Conservation (phyloP, 2,113 vertebrate species). For the Camelus dromedarius region DNA sequence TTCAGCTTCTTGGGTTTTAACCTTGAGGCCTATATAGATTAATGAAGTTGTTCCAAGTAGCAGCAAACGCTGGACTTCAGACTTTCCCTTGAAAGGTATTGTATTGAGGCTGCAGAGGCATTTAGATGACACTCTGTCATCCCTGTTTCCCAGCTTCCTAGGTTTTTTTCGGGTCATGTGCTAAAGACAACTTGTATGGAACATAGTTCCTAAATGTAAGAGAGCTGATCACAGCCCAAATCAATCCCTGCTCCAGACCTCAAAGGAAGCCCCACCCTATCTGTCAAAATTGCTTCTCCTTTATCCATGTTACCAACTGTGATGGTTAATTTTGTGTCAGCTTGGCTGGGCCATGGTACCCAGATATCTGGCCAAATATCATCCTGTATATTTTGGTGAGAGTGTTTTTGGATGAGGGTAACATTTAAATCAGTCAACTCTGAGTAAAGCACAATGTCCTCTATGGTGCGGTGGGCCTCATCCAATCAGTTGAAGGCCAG, state of each 20-base stretch:
- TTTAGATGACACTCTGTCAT: neutral
- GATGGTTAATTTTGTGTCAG: neutral
- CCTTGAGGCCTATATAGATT: neutral
- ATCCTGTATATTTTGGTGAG: neutral
- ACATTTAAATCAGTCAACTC: neutral
- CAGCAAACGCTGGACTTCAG: neutral
- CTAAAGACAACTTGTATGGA: neutral
- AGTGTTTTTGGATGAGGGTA: neutral
- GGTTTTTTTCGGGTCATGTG: neutral
- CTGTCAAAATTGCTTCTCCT: neutral
- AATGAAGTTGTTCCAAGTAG: constrained; percentile 11
- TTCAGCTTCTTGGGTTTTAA: constrained; percentile 14
- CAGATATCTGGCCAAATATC: neutral
- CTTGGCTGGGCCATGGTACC: neutral
- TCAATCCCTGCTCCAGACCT: neutral
- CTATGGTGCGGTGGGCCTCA: neutral
- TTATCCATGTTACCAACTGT: neutral
- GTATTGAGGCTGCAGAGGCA: neutral
- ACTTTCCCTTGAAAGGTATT: neutral
- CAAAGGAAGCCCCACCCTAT: neutral
- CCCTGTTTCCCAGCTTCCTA: neutral
- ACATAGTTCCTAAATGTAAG: neutral
- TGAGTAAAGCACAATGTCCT: neutral
- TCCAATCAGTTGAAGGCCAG: neutral
- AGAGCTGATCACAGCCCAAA: neutral